phyloP scores from a whole-genome alignment of 2,113 vertebrate species.

The Pseudopipra pipra region DNA sequence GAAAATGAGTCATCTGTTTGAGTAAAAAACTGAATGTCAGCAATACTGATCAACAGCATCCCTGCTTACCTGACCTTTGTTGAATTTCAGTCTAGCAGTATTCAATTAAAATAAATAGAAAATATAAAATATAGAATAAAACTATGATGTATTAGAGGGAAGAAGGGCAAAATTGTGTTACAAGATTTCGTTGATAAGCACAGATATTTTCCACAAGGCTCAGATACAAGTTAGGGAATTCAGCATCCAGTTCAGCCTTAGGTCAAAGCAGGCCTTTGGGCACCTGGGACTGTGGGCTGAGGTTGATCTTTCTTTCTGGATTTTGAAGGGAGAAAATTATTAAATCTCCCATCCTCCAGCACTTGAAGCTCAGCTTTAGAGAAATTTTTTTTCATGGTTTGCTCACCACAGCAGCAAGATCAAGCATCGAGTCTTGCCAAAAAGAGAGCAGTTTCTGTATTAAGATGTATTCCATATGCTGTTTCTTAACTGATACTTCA shows the following conservation, averaged over 20 bases:
- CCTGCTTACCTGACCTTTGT: background rate
- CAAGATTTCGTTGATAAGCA: background rate
- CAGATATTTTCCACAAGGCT: background rate
- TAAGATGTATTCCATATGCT: background rate
- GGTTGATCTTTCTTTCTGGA: background rate
- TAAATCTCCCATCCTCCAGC: background rate
- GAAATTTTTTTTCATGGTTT: background rate
- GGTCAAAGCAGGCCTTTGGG: background rate
- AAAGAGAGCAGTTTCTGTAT: background rate
- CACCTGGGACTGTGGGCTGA: background rate
- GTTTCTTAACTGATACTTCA: background rate
- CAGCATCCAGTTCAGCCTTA: background rate
- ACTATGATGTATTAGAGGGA: background rate
- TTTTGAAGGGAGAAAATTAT: background rate
- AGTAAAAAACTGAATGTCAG: background rate
- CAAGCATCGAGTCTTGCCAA: accelerated
- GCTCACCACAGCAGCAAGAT: background rate
- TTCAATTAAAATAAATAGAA: background rate
- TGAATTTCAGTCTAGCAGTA: background rate
- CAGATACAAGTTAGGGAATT: background rate
- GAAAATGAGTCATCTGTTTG: background rate
- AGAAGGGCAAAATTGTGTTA: background rate
- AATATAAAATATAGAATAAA: background rate
- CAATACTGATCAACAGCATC: background rate
- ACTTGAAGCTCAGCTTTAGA: background rate